Evolutionary conservation across 2,888 invertebrate genomes (phyloP).

Genomic region (Caenorhabditis parvicauda): DNA sequence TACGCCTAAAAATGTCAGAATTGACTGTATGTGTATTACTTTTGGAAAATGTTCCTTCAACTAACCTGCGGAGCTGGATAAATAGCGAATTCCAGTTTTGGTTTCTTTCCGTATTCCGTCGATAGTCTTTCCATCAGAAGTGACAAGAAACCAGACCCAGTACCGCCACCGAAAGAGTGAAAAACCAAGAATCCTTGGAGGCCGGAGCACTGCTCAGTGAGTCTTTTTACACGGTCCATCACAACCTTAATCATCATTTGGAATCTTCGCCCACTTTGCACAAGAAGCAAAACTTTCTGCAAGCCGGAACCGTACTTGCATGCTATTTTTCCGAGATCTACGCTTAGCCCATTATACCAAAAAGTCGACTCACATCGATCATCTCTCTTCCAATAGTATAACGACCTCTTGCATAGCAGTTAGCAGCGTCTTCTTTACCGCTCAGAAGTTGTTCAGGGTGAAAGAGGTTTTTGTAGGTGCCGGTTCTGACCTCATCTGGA

Average conservation of each 20-base stretch:
- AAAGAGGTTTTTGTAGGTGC: slow-evolving; percentile 72
- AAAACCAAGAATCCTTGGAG: slow-evolving; percentile 78
- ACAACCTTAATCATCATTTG: slow-evolving; percentile 31
- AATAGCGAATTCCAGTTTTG: slow-evolving; percentile 82
- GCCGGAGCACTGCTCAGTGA: slow-evolving; percentile 77
- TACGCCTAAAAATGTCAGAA: background rate
- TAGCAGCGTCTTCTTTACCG: slow-evolving; percentile 71
- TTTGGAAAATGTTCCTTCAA: background rate
- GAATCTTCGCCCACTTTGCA: background rate
- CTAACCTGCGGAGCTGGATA: slow-evolving; percentile 80
- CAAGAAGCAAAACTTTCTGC: background rate
- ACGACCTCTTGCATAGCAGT: slow-evolving; percentile 57
- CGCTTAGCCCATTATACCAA: background rate
- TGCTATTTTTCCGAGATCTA: background rate
- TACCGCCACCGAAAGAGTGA: slow-evolving; percentile 83
- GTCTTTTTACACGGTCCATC: slow-evolving; percentile 56
- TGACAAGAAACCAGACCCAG: slow-evolving; percentile 84
- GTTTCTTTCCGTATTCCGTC: slow-evolving; percentile 83
- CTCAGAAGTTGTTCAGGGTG: slow-evolving; percentile 95
- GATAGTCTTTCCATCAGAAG: slow-evolving; percentile 81
- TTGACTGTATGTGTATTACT: background rate
- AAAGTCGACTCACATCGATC: slow-evolving; percentile 67
- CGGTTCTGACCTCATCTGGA: slow-evolving; percentile 65
- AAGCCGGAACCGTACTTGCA: background rate
- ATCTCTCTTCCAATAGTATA: slow-evolving; percentile 71